Conservation (phyloP, 2,888 invertebrate species). For the Hydrotaea diabolus region DNA sequence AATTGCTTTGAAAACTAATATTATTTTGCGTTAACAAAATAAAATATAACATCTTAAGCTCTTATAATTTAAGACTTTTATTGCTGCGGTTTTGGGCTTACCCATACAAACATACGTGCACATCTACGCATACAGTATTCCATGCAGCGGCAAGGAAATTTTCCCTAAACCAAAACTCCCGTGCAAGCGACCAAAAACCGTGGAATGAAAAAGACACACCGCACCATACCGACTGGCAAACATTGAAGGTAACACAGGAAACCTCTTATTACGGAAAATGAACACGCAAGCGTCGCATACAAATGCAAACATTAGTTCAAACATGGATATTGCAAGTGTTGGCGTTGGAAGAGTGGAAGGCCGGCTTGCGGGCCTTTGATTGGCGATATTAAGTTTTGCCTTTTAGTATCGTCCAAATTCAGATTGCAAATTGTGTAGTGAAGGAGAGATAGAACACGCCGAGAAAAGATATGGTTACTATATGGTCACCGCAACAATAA, state of each 20-base stretch:
- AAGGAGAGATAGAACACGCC: too few relatives aligned
- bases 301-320: not conserved
- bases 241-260: conserved; percentile 43
- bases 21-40: conserved; percentile 42
- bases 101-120: not conserved
- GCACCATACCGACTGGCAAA: conserved; percentile 22
- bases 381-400: too few relatives aligned
- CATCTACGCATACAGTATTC: not conserved
- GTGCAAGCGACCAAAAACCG: not conserved
- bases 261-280: conserved; percentile 49
- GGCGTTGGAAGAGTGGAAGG: too few relatives aligned
- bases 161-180: not conserved
- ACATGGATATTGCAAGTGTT: not conserved
- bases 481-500: too few relatives aligned
- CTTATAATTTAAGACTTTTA: conserved; percentile 47
- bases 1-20: conserved; percentile 39
- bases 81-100: conserved; percentile 49
- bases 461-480: too few relatives aligned
- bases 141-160: not conserved
- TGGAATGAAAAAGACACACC: conserved; percentile 1
- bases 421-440: too few relatives aligned
- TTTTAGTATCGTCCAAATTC: too few relatives aligned
- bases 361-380: too few relatives aligned
- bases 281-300: not conserved
- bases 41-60: conserved; percentile 48